Conservation (phyloP, 1,140 invertebrate genomes). For the Scylla paramamosain region DNA sequence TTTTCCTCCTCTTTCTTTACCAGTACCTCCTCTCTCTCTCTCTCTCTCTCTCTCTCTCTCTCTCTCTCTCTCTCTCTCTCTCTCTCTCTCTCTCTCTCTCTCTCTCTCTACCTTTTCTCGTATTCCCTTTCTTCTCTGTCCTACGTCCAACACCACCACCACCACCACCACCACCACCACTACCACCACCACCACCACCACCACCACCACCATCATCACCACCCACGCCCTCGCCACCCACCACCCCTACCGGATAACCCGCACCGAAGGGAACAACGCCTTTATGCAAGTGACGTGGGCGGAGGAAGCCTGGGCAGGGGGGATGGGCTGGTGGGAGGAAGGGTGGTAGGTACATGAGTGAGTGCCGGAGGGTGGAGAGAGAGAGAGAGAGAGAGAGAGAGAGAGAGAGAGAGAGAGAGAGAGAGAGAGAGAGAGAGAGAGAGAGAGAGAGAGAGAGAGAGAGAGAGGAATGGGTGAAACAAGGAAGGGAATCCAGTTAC, state of each 20-base stretch:
- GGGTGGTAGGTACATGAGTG: no score
- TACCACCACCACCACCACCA: no score
- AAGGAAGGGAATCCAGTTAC: neutral
- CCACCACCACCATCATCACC: neutral
- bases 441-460: neutral
- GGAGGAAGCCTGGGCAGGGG: neutral
- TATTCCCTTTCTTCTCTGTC: no score
- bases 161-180: no score
- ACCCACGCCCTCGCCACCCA: neutral
- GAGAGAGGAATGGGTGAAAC: neutral
- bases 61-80: neutral
- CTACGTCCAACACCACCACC: no score
- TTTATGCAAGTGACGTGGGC: neutral
- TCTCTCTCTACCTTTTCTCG: neutral
- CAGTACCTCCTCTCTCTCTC: neutral
- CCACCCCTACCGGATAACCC: neutral
- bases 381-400: neutral
- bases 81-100: neutral
- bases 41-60: neutral
- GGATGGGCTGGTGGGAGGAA: neutral
- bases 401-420: conserved; percentile 47
- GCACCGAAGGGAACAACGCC: neutral
- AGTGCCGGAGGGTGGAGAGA: neutral
- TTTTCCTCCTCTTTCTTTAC: neutral
- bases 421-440: conserved; percentile 50